Evolutionary conservation across 2,888 invertebrate genomes (phyloP), one percentile per base, ranked within the genome.

Genomic region (Melanotus villosus): DNA sequence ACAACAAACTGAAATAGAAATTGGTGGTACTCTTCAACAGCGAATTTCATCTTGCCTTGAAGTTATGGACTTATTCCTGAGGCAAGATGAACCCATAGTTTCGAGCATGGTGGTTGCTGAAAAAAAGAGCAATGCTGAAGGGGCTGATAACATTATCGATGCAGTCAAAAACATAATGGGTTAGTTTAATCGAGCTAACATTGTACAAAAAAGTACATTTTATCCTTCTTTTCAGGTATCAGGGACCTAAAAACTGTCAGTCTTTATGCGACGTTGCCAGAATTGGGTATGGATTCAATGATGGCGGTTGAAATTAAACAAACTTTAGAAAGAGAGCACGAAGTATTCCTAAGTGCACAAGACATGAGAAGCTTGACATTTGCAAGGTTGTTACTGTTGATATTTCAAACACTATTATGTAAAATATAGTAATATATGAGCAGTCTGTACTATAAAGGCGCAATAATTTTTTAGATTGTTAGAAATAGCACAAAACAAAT

Each of bases 221-320:
- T 23, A n/a, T n/a, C n/a, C n/a, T n/a, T n/a, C n/a, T n/a, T n/a
- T n/a, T n/a, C 7, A 88, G 89, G 89, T 74, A 87, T 92, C 72
- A 87, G 89, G 76, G 92, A 92, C 79, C 82, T 90, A 79, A 93
- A 91, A 84, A 89, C 89, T 0, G 89, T 91, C 0, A 92, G 92
- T 45, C 88, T 89, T 70, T 90, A 91, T 78, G 89, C 91, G 0
- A 90, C 92, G 0, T 86, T 99, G 1, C 94, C 95, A 1, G 98
- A 98, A 82, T 86, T 99, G 72, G 98, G 98, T 32, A 94, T 99
- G 91, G 98, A 99, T 85, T 98, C 98, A 1, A 91, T 98, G 87
- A 98, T 97, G 96, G 96, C 95, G 0, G 95, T 97, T 0, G 98
- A 99, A 85, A 96, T 99, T 75, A 97, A 97, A 77, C 97, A 97